Evolutionary conservation across 1,140 invertebrate species (phyloP).

Genomic region (Drosophila funebris): DNA sequence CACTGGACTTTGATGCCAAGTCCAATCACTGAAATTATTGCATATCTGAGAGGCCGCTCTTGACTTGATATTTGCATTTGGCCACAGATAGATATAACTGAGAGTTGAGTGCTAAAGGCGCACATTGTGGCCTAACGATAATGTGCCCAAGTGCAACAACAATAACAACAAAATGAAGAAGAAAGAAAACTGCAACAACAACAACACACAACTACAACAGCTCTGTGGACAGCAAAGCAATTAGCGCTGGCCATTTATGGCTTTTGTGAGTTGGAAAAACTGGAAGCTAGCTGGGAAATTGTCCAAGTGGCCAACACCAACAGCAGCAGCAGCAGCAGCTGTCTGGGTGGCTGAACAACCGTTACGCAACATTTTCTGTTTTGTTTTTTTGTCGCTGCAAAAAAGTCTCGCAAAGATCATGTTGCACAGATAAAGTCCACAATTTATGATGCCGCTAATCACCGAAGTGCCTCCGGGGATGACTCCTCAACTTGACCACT

Average conservation of each 20-base stretch:
- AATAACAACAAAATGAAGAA: conserved; percentile 2
- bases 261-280: conserved; percentile 29
- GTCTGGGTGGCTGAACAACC: conserved; percentile 50
- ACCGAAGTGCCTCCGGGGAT: conserved; percentile 38
- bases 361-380: conserved; percentile 41
- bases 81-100: background rate
- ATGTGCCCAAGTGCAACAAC: conserved; percentile 18
- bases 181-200: conserved; percentile 3
- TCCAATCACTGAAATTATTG: conserved; percentile 41
- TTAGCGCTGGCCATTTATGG: conserved; percentile 54
- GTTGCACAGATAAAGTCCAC: conserved; percentile 43
- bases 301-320: no score
- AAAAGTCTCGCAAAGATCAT: conserved; percentile 13
- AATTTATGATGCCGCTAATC: conserved; percentile 53
- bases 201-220: conserved; percentile 1
- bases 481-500: conserved; percentile 42
- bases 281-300: conserved; percentile 27
- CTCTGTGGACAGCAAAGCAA: conserved; percentile 42
- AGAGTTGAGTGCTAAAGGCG: conserved; percentile 6
- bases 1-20: background rate
- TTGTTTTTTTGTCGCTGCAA: background rate
- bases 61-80: conserved; percentile 51
- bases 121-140: conserved; percentile 45
- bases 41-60: conserved; percentile 41
- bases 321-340: conserved; percentile 1